Conservation (phyloP, 2,113 vertebrate genomes). For the Hypomesus transpacificus region DNA sequence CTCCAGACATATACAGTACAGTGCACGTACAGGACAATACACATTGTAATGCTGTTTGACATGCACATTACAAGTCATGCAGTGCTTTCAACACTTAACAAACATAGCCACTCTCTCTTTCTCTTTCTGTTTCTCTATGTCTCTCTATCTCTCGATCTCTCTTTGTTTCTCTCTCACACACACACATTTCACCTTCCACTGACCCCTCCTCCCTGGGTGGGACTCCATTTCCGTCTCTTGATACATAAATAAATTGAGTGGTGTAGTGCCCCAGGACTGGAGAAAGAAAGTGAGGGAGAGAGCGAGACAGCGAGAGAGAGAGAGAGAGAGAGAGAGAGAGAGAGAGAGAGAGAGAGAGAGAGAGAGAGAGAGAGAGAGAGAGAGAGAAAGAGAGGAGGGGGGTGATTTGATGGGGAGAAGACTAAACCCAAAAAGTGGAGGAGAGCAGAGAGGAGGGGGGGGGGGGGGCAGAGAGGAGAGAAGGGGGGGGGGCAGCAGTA, state of each 20-base stretch:
- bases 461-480: constrained; percentile 30
- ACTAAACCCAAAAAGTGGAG: background rate
- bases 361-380: constrained; percentile 36
- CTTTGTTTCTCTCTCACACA: constrained; percentile 22
- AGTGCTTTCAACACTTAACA: too few relatives aligned
- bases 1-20: too few relatives aligned
- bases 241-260: constrained; percentile 70
- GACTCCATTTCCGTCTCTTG: constrained; percentile 74
- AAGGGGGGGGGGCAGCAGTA: constrained; percentile 34
- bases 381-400: constrained; percentile 30
- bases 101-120: too few relatives aligned
- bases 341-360: constrained; percentile 41
- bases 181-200: constrained; percentile 60
- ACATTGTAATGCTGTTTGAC: background rate
- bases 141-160: background rate
- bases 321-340: constrained; percentile 32
- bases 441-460: constrained; percentile 33
- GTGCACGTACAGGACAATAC: constrained; percentile 12
- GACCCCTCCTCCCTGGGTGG: constrained; percentile 67
- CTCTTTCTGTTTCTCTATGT: too few relatives aligned
- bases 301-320: constrained; percentile 35
- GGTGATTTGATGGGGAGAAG: constrained; percentile 47
- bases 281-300: constrained; percentile 42
- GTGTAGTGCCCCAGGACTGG: constrained; percentile 63
- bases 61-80: too few relatives aligned